phyloP scores from a whole-genome alignment of 2,797 vertebrate genomes.

The Pachyuromys duprasi region DNA sequence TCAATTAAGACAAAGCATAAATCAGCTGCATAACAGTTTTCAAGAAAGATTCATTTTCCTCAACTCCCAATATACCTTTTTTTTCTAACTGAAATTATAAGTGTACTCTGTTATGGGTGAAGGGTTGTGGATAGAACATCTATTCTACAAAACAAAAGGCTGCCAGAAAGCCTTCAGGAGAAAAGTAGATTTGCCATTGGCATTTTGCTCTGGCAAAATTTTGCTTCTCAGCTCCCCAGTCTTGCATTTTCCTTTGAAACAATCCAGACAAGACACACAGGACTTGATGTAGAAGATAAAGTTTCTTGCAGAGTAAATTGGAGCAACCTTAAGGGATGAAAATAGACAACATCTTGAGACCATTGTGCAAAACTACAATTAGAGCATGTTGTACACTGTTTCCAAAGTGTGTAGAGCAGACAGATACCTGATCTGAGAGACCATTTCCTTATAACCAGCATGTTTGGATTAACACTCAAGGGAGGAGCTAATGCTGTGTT shows the following conservation, averaged over 20 bases:
- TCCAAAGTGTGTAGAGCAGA: background rate
- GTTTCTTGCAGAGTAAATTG: background rate
- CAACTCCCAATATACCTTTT: background rate
- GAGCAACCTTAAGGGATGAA: background rate
- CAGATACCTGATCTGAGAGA: background rate
- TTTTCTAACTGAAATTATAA: background rate
- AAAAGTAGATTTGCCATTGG: background rate
- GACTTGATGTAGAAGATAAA: background rate
- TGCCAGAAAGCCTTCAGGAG: background rate
- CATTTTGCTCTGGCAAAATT: background rate
- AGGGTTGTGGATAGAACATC: background rate
- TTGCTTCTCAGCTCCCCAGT: background rate
- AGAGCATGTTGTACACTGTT: background rate
- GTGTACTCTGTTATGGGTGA: background rate
- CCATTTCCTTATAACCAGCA: background rate
- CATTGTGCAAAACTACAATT: background rate
- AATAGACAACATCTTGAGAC: background rate
- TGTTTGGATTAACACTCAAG: background rate
- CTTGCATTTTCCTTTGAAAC: background rate
- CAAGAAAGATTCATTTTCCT: background rate
- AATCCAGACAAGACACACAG: background rate
- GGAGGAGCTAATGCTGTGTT: background rate
- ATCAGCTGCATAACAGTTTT: background rate
- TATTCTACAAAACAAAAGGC: background rate
- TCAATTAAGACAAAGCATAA: background rate